Evolutionary conservation across 1,140 invertebrate species (phyloP), one percentile per base, ranked within the genome.

Genomic region (Physella acuta): DNA sequence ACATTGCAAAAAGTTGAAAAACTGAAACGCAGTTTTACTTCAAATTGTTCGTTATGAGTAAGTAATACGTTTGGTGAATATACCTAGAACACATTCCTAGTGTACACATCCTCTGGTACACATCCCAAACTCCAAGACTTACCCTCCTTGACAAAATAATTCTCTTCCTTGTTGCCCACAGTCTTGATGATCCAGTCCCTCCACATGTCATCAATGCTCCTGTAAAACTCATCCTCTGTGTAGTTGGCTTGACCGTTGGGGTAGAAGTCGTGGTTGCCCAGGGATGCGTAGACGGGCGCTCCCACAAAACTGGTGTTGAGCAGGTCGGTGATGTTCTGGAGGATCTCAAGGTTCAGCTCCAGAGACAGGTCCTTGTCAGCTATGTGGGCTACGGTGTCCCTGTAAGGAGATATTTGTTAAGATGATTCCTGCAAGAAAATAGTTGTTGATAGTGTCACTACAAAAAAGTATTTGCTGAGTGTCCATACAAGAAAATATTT

Each of bases 231-330:
- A 66, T 76, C 76, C 26, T 37, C 49, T 11, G 61, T 58, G 0
- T 76, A 28, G 24, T 17, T 76, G 51, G 78, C 81, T 53, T 82
- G 81, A 51, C 75, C 70, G 44, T 64, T 62, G 0, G 81, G 81
- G 34, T 62, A 81, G 70, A 79, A 79, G 72, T 82, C 81, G 69
- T 82, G 81, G 74, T 82, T 82, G 55, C 81, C 81, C 28, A 76
- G 76, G 1, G 75, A 74, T 31, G 79, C 74, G 68, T 77, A 81
- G 0, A 78, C 72, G 2, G 63, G 64, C 8, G 74, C 73, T 20
- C 30, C 36, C 0, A 68, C 72, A 28, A 82, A 78, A 1, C 28
- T 34, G 3, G 17, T 30, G 24, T 20, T 5, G 0, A 82, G 68
- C 1, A 73, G 44, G 26, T 72, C n/a, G 4, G 81, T 82, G 1